Conservation (phyloP, 2,797 vertebrate species). For the Falco columbarius region DNA sequence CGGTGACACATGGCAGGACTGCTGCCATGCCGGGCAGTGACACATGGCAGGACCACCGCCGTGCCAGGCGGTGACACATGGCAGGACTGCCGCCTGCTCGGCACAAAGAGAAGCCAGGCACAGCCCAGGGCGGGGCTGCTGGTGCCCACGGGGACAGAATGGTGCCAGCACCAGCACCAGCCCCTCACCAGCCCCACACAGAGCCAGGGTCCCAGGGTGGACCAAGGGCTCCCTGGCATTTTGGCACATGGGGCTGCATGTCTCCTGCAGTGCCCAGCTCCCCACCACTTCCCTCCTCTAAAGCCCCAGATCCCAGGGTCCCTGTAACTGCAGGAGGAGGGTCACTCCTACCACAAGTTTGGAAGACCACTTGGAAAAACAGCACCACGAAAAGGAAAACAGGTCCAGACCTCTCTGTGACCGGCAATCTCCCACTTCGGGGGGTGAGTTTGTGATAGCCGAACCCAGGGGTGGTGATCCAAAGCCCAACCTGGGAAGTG, state of each 20-base stretch:
- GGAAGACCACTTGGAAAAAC: neutral
- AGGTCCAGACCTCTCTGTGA: neutral
- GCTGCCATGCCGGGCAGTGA: too few species aligned
- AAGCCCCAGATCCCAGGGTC: neutral
- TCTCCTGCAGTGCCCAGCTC: neutral
- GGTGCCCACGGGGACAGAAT: neutral
- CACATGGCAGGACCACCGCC: neutral
- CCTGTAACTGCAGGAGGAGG: neutral
- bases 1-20: neutral
- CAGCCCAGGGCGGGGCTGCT: neutral
- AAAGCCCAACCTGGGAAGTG: neutral
- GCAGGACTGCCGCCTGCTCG: neutral
- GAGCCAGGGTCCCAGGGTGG: neutral
- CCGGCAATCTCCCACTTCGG: fast-evolving
- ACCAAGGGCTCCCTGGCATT: neutral
- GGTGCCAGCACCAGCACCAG: neutral
- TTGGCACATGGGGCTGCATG: fast-evolving
- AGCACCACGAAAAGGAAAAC: neutral
- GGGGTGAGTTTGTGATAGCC: neutral
- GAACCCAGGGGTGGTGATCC: neutral
- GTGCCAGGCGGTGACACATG: neutral
- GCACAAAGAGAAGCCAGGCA: neutral
- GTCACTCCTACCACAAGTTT: neutral
- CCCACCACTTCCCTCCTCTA: neutral
- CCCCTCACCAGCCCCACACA: neutral